Conservation (phyloP, 2,797 vertebrate genomes). For the Sebastes kiyomatsui region DNA sequence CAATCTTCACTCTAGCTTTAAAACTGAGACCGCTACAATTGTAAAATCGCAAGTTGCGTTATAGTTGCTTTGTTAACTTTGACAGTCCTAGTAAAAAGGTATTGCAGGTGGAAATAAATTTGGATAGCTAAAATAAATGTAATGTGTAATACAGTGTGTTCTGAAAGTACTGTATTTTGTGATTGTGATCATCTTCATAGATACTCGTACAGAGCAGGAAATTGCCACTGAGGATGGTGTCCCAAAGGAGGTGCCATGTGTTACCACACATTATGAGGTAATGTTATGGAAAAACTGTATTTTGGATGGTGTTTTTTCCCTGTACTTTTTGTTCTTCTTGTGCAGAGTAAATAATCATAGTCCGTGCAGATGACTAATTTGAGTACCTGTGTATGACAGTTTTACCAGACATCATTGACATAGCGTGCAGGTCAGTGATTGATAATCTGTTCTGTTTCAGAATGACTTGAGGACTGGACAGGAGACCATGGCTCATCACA, state of each 20-base stretch:
- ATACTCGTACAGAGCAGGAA: neutral
- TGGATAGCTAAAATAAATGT: neutral
- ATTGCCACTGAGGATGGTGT: neutral
- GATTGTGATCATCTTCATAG: conserved; percentile 6
- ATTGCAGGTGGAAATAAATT: neutral
- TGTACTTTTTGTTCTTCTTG: neutral
- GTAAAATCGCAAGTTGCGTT: too few relatives aligned
- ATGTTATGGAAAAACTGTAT: neutral
- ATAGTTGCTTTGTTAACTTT: too few relatives aligned
- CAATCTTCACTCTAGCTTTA: too few relatives aligned
- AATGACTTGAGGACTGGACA: conserved; percentile 4
- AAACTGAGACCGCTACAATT: too few relatives aligned
- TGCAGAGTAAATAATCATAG: neutral
- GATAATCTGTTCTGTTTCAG: conserved; percentile 17
- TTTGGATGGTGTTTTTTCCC: neutral
- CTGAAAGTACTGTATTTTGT: neutral
- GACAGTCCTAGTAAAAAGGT: neutral
- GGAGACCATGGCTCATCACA: neutral
- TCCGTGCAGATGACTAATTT: neutral
- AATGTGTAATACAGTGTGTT: neutral
- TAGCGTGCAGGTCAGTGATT: neutral
- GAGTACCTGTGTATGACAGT: neutral
- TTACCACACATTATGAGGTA: conserved; percentile 8
- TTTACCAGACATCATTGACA: neutral
- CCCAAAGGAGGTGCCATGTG: neutral